Percentiles rank a stretch among this genome's conserved stretches.
These are phyloP conservation scores for Triplophysa rosa DNA, from an alignment of 2,113 vertebrate genomes.

Conservation along the genomic window DNA sequence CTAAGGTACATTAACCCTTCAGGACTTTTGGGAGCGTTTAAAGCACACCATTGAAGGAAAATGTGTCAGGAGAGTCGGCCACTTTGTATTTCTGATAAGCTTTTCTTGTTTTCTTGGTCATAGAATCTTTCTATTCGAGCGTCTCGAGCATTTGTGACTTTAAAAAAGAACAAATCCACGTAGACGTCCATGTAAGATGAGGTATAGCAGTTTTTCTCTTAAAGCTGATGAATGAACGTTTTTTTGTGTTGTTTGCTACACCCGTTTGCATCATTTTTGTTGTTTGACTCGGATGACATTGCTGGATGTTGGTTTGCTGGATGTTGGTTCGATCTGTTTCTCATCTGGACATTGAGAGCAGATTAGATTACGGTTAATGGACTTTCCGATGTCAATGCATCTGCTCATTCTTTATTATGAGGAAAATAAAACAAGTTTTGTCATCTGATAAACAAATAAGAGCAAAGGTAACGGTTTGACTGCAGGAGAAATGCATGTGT, in stretches of 20 bases:
- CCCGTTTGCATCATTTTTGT: conserved; percentile 43
- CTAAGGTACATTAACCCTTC: conserved; percentile 66
- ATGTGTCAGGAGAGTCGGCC: conserved; percentile 67
- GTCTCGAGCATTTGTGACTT: conserved; percentile 56
- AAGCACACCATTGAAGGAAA: conserved; percentile 68
- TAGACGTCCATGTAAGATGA: conserved; percentile 44
- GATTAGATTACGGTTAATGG: conserved; percentile 60
- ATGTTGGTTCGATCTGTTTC: conserved; percentile 62
- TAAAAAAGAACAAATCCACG: conserved; percentile 55
- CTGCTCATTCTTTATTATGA: conserved; percentile 51
- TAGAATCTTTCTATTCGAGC: conserved; percentile 51
- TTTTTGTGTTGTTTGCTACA: conserved; percentile 53
- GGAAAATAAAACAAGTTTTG: conserved; percentile 56
- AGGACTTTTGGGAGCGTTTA: conserved; percentile 61
- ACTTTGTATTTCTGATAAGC: conserved; percentile 62
- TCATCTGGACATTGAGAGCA: conserved; percentile 62
- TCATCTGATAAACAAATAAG: conserved; percentile 18
- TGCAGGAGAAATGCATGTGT: not conserved
- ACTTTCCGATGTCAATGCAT: conserved; percentile 55
- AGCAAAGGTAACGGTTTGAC: not conserved
- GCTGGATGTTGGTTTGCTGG: conserved; percentile 53
- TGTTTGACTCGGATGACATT: conserved; percentile 33
- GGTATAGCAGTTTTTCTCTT: conserved; percentile 57
- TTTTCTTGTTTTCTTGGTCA: conserved; percentile 49
- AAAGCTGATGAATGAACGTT: conserved; percentile 57